These are phyloP conservation scores for Nephrocerus scutellatus DNA, from an alignment of 2,888 invertebrate species.

Conservation along the genomic window DNA sequence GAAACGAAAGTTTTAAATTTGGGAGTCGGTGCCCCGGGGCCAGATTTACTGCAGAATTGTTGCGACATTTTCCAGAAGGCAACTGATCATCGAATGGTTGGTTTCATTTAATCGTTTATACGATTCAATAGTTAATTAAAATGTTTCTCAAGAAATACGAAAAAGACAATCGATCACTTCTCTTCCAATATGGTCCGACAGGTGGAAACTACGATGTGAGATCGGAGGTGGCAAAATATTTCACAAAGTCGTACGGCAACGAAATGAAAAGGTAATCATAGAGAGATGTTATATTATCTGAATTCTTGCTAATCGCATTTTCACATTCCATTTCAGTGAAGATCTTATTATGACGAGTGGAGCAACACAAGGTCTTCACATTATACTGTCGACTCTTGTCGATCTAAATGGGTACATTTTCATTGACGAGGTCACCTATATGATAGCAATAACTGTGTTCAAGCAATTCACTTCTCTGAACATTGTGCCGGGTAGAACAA, in stretches of 20 bases:
- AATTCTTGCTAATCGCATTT: conserved; percentile 2
- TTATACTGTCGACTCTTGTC: conserved; percentile 52
- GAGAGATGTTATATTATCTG: conserved; percentile 4
- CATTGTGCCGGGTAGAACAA: conserved; percentile 51
- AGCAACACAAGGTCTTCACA: conserved; percentile 55
- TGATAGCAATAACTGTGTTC: conserved; percentile 54
- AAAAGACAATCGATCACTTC: conserved; percentile 31
- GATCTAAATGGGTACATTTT: conserved; percentile 53
- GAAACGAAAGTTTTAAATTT: conserved; percentile 46
- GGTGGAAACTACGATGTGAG: conserved; percentile 50
- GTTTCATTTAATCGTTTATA: not conserved
- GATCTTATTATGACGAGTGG: conserved; percentile 55
- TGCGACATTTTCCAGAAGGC: conserved; percentile 48
- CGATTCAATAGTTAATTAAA: not conserved
- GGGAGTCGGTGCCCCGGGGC: conserved; percentile 53
- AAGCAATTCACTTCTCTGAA: conserved; percentile 51
- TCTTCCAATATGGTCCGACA: conserved; percentile 54
- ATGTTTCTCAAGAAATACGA: conserved; percentile 29
- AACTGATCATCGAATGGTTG: conserved; percentile 49
- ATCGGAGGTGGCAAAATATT: conserved; percentile 48
- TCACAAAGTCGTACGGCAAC: conserved; percentile 46
- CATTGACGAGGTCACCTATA: conserved; percentile 60
- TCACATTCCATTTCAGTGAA: conserved; percentile 48
- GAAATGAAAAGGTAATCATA: conserved; percentile 43
- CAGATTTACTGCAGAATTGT: conserved; percentile 49